Percentiles rank a stretch among this genome's conserved stretches.
Evolutionary conservation across 1,140 invertebrate species (phyloP).

Genomic region (Drosophila miranda): DNA sequence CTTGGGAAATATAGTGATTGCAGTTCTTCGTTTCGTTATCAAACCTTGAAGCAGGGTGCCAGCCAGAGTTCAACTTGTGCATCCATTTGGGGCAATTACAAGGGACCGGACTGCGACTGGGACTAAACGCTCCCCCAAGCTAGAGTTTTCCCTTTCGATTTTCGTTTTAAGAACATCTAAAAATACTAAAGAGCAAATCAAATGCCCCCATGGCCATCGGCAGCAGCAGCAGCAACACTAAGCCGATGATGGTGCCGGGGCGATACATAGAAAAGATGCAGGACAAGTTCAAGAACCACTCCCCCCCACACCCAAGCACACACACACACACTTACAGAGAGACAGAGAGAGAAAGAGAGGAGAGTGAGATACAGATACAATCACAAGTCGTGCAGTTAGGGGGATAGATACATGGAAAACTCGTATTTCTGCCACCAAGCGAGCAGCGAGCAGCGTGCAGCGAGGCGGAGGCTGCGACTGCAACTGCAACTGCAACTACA

Average conservation of each 20-base stretch:
- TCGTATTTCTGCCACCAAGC: constrained; percentile 74
- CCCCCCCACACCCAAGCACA: constrained; percentile 43
- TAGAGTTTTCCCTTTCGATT: constrained; percentile 5
- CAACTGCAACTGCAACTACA: neutral
- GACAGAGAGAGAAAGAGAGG: neutral
- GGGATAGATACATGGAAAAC: constrained; percentile 77
- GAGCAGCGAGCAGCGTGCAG: constrained; percentile 33
- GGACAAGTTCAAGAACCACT: constrained; percentile 78
- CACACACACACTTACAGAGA: constrained; percentile 21
- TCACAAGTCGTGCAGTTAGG: constrained; percentile 53
- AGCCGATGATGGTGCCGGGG: constrained; percentile 30
- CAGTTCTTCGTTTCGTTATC: neutral
- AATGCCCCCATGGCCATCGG: constrained; percentile 59
- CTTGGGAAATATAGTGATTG: neutral
- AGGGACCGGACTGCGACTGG: neutral
- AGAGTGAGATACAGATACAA: constrained; percentile 22
- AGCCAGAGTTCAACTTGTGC: constrained; percentile 32
- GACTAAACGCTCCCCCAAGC: constrained; percentile 36
- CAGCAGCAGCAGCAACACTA: constrained; percentile 39
- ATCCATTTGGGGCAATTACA: constrained; percentile 46
- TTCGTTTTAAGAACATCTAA: constrained; percentile 40
- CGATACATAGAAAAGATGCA: constrained; percentile 74
- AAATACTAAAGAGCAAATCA: constrained; percentile 76
- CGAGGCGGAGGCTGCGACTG: constrained; percentile 17
- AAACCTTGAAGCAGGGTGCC: constrained; percentile 15